Evolutionary conservation across 2,113 vertebrate genomes (phyloP).

Genomic region (Carassius carassius): DNA sequence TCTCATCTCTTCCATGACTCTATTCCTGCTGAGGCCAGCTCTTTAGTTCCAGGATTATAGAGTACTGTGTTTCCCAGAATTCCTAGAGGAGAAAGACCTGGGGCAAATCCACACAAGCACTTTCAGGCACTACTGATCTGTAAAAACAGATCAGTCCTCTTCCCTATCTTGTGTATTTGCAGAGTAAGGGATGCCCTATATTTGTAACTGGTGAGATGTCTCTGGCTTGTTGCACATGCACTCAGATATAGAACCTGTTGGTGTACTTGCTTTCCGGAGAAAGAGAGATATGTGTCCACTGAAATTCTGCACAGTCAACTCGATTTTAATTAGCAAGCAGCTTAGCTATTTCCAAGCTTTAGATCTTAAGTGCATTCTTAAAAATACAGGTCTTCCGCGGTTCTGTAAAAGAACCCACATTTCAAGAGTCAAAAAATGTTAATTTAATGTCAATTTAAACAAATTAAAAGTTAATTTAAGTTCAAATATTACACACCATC

Average conservation of each 20-base stretch:
- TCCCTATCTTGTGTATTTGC: slow-evolving; percentile 43
- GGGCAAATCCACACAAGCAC: slow-evolving; percentile 23
- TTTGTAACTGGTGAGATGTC: slow-evolving; percentile 46
- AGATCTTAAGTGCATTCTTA: neutral
- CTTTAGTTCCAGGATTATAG: slow-evolving; percentile 22
- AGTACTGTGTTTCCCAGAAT: slow-evolving; percentile 20
- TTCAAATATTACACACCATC: too few species aligned
- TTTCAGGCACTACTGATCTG: slow-evolving; percentile 62
- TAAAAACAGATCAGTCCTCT: slow-evolving; percentile 53
- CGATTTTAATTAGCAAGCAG: neutral
- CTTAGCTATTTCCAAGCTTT: neutral
- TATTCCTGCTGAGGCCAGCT: slow-evolving; percentile 41
- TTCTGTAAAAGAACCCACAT: neutral
- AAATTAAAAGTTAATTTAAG: too few species aligned
- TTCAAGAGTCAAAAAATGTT: neutral
- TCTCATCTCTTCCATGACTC: slow-evolving; percentile 52
- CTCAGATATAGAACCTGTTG: neutral
- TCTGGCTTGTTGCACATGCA: neutral
- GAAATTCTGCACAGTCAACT: neutral
- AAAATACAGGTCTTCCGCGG: slow-evolving; percentile 1
- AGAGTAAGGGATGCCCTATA: slow-evolving; percentile 14
- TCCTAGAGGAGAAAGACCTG: neutral
- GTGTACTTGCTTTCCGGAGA: too few species aligned
- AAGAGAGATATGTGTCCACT: slow-evolving; percentile 2
- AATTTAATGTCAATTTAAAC: neutral